phyloP scores from a whole-genome alignment of 2,888 invertebrate species.

The Oscheius sp. region DNA sequence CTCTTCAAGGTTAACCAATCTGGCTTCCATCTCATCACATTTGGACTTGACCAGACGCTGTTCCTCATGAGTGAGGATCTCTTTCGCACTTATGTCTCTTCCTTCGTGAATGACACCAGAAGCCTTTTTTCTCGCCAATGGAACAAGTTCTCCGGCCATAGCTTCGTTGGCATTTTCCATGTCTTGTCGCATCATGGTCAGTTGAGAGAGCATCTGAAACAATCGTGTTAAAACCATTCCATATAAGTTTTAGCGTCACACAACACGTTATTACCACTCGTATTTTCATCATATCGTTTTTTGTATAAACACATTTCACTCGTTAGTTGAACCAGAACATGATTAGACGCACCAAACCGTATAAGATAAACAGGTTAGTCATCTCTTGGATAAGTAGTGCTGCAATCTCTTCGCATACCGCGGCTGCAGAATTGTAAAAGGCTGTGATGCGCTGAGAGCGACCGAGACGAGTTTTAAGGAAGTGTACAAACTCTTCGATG shows the following conservation, averaged over 20 bases:
- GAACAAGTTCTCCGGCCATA: slow-evolving; percentile 69
- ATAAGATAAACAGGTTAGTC: not conserved
- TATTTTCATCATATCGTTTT: too few relatives aligned
- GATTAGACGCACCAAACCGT: not conserved
- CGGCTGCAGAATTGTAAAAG: slow-evolving; percentile 61
- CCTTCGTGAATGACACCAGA: slow-evolving; percentile 63
- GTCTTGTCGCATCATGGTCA: slow-evolving; percentile 67
- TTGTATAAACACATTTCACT: too few relatives aligned
- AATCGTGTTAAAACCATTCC: not conserved
- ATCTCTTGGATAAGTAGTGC: not conserved
- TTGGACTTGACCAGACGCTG: slow-evolving; percentile 52
- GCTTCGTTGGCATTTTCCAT: slow-evolving; percentile 67
- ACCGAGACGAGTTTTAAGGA: slow-evolving; percentile 56
- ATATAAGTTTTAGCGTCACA: too few relatives aligned
- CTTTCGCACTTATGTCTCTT: slow-evolving; percentile 56
- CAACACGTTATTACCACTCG: too few relatives aligned
- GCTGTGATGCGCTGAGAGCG: slow-evolving; percentile 51
- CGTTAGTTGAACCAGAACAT: not conserved
- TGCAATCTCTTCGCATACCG: slow-evolving; percentile 40
- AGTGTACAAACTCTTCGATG: slow-evolving; percentile 59
- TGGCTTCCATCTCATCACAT: slow-evolving; percentile 53
- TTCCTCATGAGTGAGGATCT: slow-evolving; percentile 57
- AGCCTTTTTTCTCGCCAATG: slow-evolving; percentile 69
- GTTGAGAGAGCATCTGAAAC: slow-evolving; percentile 58
- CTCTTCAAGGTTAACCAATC: slow-evolving; percentile 58